Evolutionary conservation across 2,888 invertebrate genomes (phyloP).

Genomic region (Rambutsinella grinnellia): DNA sequence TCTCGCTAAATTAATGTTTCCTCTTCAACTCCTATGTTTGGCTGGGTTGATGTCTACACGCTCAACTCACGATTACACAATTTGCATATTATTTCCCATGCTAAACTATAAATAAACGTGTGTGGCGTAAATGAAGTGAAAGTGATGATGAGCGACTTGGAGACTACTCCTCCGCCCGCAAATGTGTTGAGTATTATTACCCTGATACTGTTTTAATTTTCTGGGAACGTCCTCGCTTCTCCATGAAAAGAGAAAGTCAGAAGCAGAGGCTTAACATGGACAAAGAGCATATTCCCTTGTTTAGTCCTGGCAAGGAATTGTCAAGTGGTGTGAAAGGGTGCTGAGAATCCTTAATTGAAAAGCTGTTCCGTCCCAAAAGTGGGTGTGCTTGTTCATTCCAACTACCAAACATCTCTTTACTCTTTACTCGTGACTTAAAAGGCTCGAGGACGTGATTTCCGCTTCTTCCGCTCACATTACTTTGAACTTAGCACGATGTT

Average conservation of each 20-base stretch:
- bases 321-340: not conserved
- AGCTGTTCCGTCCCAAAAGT: no score
- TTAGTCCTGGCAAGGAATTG: not conserved
- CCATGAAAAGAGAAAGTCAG: not conserved
- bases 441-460: not conserved
- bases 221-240: no score
- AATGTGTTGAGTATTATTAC: not conserved
- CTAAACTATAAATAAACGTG: not conserved
- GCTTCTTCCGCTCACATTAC: not conserved
- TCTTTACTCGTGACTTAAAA: not conserved
- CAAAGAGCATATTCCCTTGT: no score
- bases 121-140: not conserved
- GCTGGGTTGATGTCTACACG: not conserved
- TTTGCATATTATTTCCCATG: not conserved
- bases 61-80: not conserved
- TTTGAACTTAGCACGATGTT: not conserved
- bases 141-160: not conserved
- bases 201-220: not conserved
- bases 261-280: not conserved
- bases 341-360: not conserved
- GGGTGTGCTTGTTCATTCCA: no score
- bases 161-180: not conserved
- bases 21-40: not conserved
- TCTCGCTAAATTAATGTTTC: not conserved
- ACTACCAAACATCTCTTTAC: not conserved